These are phyloP conservation scores for silkworm (Bombyx mori) DNA, from an alignment of 1,140 invertebrate genomes.

Conservation along the genomic window DNA sequence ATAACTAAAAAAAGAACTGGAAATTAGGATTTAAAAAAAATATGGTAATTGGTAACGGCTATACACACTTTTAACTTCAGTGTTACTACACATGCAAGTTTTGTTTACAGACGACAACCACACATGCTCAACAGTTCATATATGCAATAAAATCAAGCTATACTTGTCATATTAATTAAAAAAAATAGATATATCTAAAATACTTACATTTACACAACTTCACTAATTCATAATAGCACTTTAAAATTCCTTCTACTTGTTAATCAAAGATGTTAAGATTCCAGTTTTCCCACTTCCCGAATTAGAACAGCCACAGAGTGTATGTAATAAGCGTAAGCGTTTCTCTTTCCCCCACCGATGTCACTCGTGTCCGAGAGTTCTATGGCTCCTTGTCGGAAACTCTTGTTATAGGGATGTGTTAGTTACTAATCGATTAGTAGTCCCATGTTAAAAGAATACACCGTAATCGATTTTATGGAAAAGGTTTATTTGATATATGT, in stretches of 20 bases:
- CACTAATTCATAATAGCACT: slow-evolving; percentile 27
- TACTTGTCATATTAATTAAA: slow-evolving; percentile 10
- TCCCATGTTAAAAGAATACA: slow-evolving; percentile 70
- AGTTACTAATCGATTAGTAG: slow-evolving; percentile 62
- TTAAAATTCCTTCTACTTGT: slow-evolving; percentile 20
- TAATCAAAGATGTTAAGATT: slow-evolving; percentile 22
- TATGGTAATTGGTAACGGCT: no score
- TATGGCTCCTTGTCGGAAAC: no score
- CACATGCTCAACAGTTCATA: slow-evolving; percentile 66
- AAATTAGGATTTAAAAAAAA: no score
- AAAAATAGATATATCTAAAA: slow-evolving; percentile 29
- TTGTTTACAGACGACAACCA: slow-evolving; percentile 20
- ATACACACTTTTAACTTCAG: no score
- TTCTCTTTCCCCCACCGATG: background rate
- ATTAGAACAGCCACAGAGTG: slow-evolving; percentile 31
- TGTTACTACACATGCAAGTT: slow-evolving; percentile 30
- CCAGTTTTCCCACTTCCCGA: slow-evolving; percentile 23
- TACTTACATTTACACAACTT: slow-evolving; percentile 55
- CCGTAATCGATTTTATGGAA: slow-evolving; percentile 67
- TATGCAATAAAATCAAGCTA: no score
- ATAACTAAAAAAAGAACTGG: no score
- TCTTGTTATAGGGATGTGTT: slow-evolving; percentile 48
- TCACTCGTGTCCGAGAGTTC: slow-evolving; percentile 7
- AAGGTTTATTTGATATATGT: slow-evolving; percentile 64
- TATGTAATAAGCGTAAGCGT: slow-evolving; percentile 48